Evolutionary conservation across 2,797 vertebrate species (phyloP).

Genomic region (Sylvia borin): DNA sequence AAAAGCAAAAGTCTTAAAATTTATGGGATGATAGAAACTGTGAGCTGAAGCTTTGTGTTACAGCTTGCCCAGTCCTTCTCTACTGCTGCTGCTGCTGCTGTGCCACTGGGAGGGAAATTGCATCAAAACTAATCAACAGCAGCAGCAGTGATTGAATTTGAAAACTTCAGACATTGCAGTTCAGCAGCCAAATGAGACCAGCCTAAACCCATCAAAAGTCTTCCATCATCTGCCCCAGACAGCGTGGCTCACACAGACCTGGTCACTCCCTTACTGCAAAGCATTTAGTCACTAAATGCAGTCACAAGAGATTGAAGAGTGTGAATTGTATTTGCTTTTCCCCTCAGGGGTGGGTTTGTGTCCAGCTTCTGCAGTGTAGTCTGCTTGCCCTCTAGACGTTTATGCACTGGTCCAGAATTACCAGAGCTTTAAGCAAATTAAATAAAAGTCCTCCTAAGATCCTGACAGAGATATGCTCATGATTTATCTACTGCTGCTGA

Average conservation of each 20-base stretch:
- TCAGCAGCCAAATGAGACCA: conserved; percentile 32
- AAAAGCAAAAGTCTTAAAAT: background rate
- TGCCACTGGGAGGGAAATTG: background rate
- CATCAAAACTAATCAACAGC: conserved; percentile 14
- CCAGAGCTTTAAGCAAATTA: background rate
- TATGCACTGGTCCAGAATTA: background rate
- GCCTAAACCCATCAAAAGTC: conserved; percentile 7
- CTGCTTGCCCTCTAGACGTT: background rate
- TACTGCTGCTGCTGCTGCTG: background rate
- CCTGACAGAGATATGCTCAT: background rate
- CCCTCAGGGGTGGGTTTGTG: background rate
- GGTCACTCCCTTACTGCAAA: background rate
- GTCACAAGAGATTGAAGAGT: fast-evolving
- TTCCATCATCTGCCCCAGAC: background rate
- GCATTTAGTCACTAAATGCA: background rate
- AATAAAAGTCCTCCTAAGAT: background rate
- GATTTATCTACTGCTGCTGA: background rate
- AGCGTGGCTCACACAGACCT: fast-evolving
- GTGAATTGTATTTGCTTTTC: background rate
- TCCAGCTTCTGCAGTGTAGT: background rate
- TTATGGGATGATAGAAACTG: background rate
- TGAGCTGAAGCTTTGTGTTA: background rate
- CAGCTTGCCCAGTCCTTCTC: background rate
- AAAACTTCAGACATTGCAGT: conserved; percentile 20
- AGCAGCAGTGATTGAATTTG: conserved; percentile 38